Evolutionary conservation across 2,888 invertebrate species (phyloP).

Genomic region (Diarsia brunnea): DNA sequence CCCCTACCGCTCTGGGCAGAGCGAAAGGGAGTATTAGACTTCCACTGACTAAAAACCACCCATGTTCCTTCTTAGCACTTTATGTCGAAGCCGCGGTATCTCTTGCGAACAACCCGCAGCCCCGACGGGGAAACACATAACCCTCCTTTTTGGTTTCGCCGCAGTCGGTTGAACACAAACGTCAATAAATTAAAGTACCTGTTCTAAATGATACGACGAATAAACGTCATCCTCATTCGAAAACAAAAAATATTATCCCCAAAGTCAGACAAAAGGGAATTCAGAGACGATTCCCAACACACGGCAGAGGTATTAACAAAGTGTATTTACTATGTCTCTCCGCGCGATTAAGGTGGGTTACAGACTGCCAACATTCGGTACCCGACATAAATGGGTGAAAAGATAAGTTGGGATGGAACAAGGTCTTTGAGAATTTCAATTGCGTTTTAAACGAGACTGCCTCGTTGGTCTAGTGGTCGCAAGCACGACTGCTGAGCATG

Average conservation of each 20-base stretch:
- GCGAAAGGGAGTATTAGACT: too few species aligned
- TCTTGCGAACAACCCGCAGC: too few species aligned
- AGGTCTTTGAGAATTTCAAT: not conserved
- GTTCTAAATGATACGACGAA: not conserved
- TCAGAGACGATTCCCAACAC: conserved; percentile 52
- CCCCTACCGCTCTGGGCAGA: too few species aligned
- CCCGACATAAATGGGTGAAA: not conserved
- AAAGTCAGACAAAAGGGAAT: conserved; percentile 42
- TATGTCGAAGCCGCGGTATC: too few species aligned
- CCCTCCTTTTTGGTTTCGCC: too few species aligned
- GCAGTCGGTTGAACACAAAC: too few species aligned
- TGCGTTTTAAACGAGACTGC: not conserved
- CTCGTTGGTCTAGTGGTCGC: too few species aligned
- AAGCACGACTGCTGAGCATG: too few species aligned
- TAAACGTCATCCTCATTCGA: not conserved
- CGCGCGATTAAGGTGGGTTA: conserved; percentile 62
- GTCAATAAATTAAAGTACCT: not conserved
- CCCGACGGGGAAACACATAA: too few species aligned
- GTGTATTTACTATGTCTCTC: conserved; percentile 62
- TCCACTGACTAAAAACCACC: too few species aligned
- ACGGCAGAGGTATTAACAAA: conserved; percentile 57
- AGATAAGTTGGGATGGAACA: not conserved
- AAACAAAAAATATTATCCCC: not conserved
- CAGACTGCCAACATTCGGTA: conserved; percentile 5
- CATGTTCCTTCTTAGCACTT: too few species aligned